Evolutionary conservation across 1,140 invertebrate species (phyloP).

Genomic region (Cepaea nemoralis): DNA sequence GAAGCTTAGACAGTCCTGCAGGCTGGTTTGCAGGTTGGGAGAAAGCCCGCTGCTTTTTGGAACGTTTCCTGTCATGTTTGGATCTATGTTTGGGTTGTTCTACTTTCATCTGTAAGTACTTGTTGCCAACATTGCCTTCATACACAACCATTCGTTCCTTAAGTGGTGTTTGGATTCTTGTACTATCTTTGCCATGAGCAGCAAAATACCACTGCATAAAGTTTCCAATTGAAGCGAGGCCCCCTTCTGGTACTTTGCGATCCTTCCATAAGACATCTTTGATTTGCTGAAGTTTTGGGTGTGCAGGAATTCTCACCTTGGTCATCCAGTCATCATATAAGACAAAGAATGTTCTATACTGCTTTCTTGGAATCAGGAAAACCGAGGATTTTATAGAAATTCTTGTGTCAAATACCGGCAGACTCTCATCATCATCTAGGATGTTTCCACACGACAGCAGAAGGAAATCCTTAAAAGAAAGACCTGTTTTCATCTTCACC

Average conservation of each 20-base stretch:
- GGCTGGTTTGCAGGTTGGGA: not conserved
- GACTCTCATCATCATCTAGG: slow-evolving; percentile 46
- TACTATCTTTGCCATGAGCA: slow-evolving; percentile 2
- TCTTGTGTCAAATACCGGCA: slow-evolving; percentile 55
- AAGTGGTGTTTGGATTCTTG: not conserved
- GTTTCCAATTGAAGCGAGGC: slow-evolving; percentile 61
- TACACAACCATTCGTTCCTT: slow-evolving; percentile 33
- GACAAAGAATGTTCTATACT: slow-evolving; percentile 54
- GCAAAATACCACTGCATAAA: slow-evolving; percentile 63
- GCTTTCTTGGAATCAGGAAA: slow-evolving; percentile 51
- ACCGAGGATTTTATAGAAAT: slow-evolving; percentile 59
- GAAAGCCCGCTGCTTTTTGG: not conserved
- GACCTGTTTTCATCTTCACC: slow-evolving; percentile 62
- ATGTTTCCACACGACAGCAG: slow-evolving; percentile 56
- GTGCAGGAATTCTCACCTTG: slow-evolving; percentile 55
- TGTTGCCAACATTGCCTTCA: slow-evolving; percentile 37
- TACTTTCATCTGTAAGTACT: slow-evolving; percentile 36
- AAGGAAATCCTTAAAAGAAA: slow-evolving; percentile 51
- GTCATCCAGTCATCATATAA: slow-evolving; percentile 52
- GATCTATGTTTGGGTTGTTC: slow-evolving; percentile 20
- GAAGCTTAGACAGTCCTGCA: not conserved
- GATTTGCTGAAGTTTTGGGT: slow-evolving; percentile 50
- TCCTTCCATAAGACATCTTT: slow-evolving; percentile 56
- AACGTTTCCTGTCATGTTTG: not conserved
- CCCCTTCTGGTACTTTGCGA: slow-evolving; percentile 56